Evolutionary conservation across 2,797 vertebrate species (phyloP).

Genomic region (Pangasius mekongensis): DNA sequence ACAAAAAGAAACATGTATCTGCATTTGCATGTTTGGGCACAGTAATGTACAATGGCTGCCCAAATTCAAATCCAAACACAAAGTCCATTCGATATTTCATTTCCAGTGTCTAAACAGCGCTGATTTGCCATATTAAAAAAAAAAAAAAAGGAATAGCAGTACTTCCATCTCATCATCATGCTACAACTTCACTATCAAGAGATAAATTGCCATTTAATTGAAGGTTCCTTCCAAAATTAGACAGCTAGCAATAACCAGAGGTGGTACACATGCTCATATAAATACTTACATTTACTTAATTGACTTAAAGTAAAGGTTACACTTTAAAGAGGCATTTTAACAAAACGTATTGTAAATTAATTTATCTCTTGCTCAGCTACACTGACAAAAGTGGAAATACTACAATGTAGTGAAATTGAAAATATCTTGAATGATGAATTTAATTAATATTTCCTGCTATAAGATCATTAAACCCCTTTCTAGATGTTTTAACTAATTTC

Average conservation of each 20-base stretch:
- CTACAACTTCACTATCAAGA: background rate
- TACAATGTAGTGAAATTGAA: background rate
- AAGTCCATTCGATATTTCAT: background rate
- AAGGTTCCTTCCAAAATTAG: too few relatives aligned
- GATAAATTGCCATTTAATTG: too few relatives aligned
- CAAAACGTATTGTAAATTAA: too few relatives aligned
- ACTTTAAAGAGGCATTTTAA: too few relatives aligned
- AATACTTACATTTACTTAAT: background rate
- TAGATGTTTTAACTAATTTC: too few relatives aligned
- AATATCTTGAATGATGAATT: background rate
- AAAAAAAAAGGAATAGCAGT: too few relatives aligned
- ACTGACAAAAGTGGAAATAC: too few relatives aligned
- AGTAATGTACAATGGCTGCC: background rate
- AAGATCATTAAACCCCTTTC: background rate
- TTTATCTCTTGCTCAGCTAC: too few relatives aligned
- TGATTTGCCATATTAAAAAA: background rate
- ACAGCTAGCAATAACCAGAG: too few relatives aligned
- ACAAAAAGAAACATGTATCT: background rate
- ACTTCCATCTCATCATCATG: background rate
- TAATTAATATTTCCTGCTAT: background rate
- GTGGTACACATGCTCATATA: too few relatives aligned
- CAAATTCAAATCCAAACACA: background rate
- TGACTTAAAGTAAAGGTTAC: background rate
- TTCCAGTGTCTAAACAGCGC: background rate
- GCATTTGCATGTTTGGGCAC: background rate